phyloP scores from a whole-genome alignment of 2,113 vertebrate species.

The Xenus cinereus region DNA sequence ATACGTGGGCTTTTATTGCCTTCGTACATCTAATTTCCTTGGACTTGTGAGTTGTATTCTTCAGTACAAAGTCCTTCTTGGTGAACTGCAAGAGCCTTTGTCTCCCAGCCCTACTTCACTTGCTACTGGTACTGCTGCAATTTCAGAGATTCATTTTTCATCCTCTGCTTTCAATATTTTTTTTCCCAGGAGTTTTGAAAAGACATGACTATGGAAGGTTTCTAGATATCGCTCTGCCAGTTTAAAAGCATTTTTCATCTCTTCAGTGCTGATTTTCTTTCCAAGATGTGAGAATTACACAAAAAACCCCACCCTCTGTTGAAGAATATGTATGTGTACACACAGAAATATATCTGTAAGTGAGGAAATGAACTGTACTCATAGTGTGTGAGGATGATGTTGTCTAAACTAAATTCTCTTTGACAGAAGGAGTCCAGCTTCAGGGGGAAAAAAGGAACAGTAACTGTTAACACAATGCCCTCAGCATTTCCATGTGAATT shows the following conservation, averaged over 20 bases:
- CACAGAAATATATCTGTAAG: background rate
- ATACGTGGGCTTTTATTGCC: background rate
- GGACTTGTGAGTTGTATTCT: background rate
- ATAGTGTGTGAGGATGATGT: background rate
- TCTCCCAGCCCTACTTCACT: background rate
- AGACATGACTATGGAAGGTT: background rate
- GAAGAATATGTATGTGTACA: background rate
- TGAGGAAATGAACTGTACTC: background rate
- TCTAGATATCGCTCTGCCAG: background rate
- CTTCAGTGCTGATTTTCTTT: background rate
- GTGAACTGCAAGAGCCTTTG: background rate
- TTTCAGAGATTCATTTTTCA: slow-evolving; percentile 16
- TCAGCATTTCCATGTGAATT: slow-evolving; percentile 23
- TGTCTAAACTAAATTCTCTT: slow-evolving; percentile 21
- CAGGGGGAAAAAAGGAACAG: background rate
- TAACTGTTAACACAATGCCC: background rate
- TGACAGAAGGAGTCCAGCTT: slow-evolving; percentile 3
- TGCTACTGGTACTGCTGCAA: background rate
- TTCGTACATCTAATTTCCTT: background rate
- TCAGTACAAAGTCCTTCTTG: background rate
- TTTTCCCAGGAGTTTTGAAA: background rate
- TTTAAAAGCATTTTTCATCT: background rate
- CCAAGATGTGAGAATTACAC: background rate
- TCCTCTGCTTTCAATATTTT: background rate
- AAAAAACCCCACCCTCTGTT: background rate